phyloP scores from a whole-genome alignment of 2,113 vertebrate genomes.

The Pundamilia nyererei region DNA sequence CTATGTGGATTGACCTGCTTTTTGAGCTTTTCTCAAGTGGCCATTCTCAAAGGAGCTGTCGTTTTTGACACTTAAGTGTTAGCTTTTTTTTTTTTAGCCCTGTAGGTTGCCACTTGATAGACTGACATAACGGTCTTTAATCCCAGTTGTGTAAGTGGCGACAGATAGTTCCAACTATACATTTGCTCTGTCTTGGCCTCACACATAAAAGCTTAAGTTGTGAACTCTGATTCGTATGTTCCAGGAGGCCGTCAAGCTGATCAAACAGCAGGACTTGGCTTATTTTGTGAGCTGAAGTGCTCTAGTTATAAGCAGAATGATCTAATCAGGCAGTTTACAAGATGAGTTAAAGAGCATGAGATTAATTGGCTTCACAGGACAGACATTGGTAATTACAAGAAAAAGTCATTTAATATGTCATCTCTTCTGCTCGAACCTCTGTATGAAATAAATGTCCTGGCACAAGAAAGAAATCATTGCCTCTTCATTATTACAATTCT shows the following conservation, averaged over 20 bases:
- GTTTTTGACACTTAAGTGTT: not conserved
- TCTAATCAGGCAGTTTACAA: not conserved
- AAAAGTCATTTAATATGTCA: conserved; percentile 17
- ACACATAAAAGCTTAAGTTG: not conserved
- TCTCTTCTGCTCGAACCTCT: not conserved
- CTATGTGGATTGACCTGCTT: not conserved
- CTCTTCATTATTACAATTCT: not conserved
- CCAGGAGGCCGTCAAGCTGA: not conserved
- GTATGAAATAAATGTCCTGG: not conserved
- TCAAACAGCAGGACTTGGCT: not conserved
- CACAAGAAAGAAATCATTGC: not conserved
- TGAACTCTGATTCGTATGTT: not conserved
- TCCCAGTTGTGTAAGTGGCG: not conserved
- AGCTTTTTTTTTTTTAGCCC: no score
- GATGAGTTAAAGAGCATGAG: not conserved
- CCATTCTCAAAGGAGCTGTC: not conserved
- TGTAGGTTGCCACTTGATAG: not conserved
- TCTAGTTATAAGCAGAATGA: not conserved
- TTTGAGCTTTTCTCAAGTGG: not conserved
- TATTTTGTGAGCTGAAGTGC: not conserved
- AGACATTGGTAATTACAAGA: not conserved
- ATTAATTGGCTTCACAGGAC: conserved; percentile 10
- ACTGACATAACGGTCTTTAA: not conserved
- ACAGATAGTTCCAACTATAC: not conserved
- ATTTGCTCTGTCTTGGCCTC: not conserved